These are phyloP conservation scores for Lasioglossum figueresi DNA, from an alignment of 2,888 invertebrate genomes.

Conservation along the genomic window DNA sequence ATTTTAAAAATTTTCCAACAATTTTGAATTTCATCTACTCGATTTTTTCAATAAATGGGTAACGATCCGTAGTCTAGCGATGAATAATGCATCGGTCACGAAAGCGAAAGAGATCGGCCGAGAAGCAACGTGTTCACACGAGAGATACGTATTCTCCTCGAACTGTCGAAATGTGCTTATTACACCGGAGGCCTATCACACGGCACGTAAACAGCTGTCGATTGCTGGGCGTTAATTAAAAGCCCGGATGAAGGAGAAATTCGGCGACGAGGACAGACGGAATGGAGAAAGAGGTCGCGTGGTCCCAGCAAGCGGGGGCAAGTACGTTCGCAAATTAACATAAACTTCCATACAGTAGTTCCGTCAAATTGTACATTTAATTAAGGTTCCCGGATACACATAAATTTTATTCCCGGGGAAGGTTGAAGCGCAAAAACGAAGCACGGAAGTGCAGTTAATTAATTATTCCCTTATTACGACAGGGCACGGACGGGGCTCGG, in stretches of 20 bases:
- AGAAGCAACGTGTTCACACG: neutral
- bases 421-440: slow-evolving; percentile 71
- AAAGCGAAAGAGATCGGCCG: neutral
- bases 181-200: neutral
- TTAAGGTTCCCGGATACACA: slow-evolving; percentile 70
- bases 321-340: slow-evolving; percentile 60
- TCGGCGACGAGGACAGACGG: neutral
- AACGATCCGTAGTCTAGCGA: neutral
- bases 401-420: slow-evolving; percentile 69
- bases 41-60: too few relatives aligned
- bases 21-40: too few relatives aligned
- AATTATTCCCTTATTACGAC: slow-evolving; percentile 73
- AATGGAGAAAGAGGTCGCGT: neutral
- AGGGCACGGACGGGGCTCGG: slow-evolving; percentile 38
- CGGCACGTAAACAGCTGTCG: slow-evolving; percentile 13
- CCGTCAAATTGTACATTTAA: slow-evolving; percentile 67
- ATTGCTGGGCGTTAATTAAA: slow-evolving; percentile 44
- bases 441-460: slow-evolving; percentile 72
- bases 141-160: neutral
- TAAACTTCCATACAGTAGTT: slow-evolving; percentile 57
- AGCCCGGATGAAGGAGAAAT: slow-evolving; percentile 36
- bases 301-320: neutral
- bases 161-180: slow-evolving; percentile 5
- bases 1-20: too few relatives aligned
- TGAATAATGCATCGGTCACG: neutral